A percentile compares a stretch with the other conserved stretches of the same genome.
Evolutionary conservation across 2,113 vertebrate genomes (phyloP).

Genomic region (Nycticebus coucang): DNA sequence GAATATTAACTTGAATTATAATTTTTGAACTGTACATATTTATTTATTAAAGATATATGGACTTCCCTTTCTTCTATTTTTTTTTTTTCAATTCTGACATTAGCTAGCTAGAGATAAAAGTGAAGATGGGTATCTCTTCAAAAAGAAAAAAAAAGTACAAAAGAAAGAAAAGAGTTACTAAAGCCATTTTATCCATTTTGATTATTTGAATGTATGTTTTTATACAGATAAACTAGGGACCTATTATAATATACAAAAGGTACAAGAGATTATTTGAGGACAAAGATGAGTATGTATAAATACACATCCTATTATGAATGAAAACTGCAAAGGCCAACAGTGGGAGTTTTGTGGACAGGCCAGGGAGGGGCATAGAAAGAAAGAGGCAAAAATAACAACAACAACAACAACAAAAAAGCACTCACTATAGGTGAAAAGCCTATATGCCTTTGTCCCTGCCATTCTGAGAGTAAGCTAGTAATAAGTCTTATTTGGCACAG

Average conservation of each 20-base stretch:
- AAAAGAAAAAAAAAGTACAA: background rate
- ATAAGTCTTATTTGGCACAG: too few species aligned
- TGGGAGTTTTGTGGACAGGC: background rate
- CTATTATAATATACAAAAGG: background rate
- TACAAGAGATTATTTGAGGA: background rate
- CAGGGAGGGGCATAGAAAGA: rapidly evolving
- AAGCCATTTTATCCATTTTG: background rate
- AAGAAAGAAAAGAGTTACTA: background rate
- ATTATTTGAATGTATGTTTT: background rate
- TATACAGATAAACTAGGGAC: background rate
- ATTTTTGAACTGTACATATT: background rate
- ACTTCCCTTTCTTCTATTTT: too few species aligned
- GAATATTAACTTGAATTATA: constrained; percentile 3
- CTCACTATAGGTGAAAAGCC: too few species aligned
- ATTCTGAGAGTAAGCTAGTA: too few species aligned
- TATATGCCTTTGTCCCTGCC: too few species aligned
- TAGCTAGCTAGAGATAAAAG: background rate
- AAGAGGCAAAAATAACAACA: background rate
- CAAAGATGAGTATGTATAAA: background rate
- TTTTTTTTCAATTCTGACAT: background rate
- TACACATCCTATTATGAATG: background rate
- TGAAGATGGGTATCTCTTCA: background rate
- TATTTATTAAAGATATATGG: background rate
- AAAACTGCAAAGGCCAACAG: background rate
- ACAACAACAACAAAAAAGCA: background rate